Evolutionary conservation across 2,113 vertebrate species (phyloP).

Genomic region (Forbesichthys agassizii): DNA sequence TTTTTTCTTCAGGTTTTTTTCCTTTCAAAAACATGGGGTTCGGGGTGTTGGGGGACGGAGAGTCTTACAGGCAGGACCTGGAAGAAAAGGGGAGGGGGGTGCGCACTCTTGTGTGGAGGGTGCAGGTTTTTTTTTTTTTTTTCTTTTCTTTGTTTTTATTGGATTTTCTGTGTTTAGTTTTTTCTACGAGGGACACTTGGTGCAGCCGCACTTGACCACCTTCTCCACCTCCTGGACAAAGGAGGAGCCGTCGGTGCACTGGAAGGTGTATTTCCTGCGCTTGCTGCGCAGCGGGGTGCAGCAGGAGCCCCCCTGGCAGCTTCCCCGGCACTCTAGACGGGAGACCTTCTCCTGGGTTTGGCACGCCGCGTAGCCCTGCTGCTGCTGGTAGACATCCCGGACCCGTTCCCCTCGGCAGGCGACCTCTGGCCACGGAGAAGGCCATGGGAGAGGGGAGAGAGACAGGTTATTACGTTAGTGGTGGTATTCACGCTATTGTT

Average conservation of each 20-base stretch:
- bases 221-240: conserved; percentile 98
- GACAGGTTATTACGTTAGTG: background rate
- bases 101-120: conserved; percentile 46
- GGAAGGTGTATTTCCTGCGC: conserved; percentile 96
- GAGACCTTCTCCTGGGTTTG: conserved; percentile 98
- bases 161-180: background rate
- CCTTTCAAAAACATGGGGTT: conserved; percentile 22
- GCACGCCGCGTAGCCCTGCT: conserved; percentile 98
- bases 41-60: conserved; percentile 25
- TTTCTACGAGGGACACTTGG: conserved; percentile 87
- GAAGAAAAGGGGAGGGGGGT: conserved; percentile 43
- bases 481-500: background rate
- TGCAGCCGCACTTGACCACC: conserved; percentile 95
- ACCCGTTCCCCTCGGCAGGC: conserved; percentile 97
- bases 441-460: background rate
- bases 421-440: conserved; percentile 81
- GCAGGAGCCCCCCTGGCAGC: conserved; percentile 84
- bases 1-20: conserved; percentile 39
- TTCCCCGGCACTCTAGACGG: conserved; percentile 90
- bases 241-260: conserved; percentile 96
- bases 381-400: conserved; percentile 97
- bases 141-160: background rate
- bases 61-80: conserved; percentile 27
- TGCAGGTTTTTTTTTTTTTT: conserved; percentile 31
- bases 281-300: conserved; percentile 93